These are phyloP conservation scores for Eudasyphora cyanicolor DNA, from an alignment of 2,888 invertebrate species.

Conservation along the genomic window DNA sequence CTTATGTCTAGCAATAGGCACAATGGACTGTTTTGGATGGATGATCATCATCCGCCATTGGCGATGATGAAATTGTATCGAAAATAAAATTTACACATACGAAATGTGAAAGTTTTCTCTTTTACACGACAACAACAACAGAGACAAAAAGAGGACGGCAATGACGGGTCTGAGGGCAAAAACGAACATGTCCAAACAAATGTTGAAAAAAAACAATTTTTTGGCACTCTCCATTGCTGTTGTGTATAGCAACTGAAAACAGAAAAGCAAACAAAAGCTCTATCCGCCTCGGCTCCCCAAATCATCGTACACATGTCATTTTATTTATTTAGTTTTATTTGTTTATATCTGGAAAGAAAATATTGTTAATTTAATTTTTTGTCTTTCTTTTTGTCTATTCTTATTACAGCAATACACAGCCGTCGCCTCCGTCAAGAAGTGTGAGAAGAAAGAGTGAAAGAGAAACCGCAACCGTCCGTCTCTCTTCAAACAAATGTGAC, in stretches of 20 bases:
- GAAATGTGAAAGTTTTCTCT: conserved; percentile 62
- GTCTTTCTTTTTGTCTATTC: not conserved
- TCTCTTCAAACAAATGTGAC: not conserved
- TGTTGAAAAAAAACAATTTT: not conserved
- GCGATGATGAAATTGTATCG: conserved; percentile 21
- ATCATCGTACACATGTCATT: not conserved
- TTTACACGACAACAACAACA: not conserved
- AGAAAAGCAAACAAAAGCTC: conserved; percentile 7
- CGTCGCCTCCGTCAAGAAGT: no score
- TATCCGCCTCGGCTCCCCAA: no score
- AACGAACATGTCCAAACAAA: conserved; percentile 4
- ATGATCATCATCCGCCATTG: not conserved
- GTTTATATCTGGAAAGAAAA: conserved; percentile 10
- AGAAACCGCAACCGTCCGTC: not conserved
- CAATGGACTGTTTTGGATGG: not conserved
- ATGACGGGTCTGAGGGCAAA: not conserved
- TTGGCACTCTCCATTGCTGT: conserved; percentile 14
- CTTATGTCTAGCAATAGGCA: not conserved
- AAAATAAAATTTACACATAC: conserved; percentile 28
- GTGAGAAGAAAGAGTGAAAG: not conserved
- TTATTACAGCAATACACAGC: not conserved
- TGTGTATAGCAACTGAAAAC: conserved; percentile 3
- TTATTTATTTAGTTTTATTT: conserved; percentile 1
- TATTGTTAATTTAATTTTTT: conserved; percentile 16
- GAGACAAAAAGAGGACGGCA: not conserved